Conservation (phyloP, 2,797 vertebrate species). For the Melanogrammus aeglefinus region DNA sequence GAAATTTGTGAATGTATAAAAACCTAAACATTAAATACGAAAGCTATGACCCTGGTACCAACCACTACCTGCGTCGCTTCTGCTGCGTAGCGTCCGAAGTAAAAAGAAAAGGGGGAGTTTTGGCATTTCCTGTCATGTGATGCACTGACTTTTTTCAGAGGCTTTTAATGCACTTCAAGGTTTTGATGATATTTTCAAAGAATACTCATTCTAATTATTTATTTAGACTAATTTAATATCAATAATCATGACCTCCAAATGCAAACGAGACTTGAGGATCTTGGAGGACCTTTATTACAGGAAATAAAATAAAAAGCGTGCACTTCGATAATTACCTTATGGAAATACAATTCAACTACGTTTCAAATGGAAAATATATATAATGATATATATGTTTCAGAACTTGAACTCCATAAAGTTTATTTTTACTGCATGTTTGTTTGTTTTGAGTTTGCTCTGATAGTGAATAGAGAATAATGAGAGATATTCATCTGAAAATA, state of each 20-base stretch:
- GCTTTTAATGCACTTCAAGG: neutral
- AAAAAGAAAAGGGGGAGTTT: neutral
- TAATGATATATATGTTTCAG: neutral
- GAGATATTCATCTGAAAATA: neutral
- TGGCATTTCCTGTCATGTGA: slow-evolving; percentile 7
- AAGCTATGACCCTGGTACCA: slow-evolving; percentile 3
- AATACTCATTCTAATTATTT: slow-evolving; percentile 5
- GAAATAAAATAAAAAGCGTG: neutral
- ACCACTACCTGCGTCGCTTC: neutral
- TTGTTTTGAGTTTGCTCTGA: slow-evolving; percentile 5
- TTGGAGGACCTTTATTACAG: neutral
- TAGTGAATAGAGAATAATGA: slow-evolving; percentile 7
- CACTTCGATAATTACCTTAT: neutral
- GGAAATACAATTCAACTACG: neutral
- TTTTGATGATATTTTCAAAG: slow-evolving; percentile 7
- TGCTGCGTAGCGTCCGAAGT: neutral
- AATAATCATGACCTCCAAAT: slow-evolving; percentile 14
- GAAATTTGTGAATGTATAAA: slow-evolving; percentile 37
- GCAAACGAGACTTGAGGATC: neutral
- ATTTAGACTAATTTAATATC: slow-evolving; percentile 3
- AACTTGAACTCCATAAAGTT: neutral
- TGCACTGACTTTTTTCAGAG: neutral
- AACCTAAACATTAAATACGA: slow-evolving; percentile 15
- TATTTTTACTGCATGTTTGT: slow-evolving; percentile 2
- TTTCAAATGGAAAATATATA: slow-evolving; percentile 3